These are phyloP conservation scores for Carcinoscorpius rotundicauda DNA, from an alignment of 1,140 invertebrate genomes.

Conservation along the genomic window DNA sequence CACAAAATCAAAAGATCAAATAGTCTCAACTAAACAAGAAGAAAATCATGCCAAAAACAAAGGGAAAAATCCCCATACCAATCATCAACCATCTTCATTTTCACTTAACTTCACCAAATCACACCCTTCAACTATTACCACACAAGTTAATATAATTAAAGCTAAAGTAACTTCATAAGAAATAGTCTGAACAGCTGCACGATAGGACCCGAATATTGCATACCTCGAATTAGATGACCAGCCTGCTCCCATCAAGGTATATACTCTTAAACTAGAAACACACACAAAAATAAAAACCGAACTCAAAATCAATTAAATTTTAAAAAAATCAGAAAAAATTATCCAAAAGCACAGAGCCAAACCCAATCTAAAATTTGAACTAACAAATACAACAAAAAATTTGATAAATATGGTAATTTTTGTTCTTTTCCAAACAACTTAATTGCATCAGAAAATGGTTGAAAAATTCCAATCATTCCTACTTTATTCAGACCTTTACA, in stretches of 20 bases:
- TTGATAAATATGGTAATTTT: constrained; percentile 29
- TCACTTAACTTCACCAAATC: constrained; percentile 30
- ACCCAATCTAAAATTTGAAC: constrained; percentile 43
- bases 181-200: constrained; percentile 49
- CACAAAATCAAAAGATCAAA: constrained; percentile 64
- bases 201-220: constrained; percentile 46
- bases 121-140: constrained; percentile 34
- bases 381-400: constrained; percentile 39
- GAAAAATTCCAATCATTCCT: constrained; percentile 44
- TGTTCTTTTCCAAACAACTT: constrained; percentile 50
- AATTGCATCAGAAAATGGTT: constrained; percentile 51
- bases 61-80: constrained; percentile 39
- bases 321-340: constrained; percentile 37
- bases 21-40: constrained; percentile 51
- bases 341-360: constrained; percentile 41
- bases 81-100: constrained; percentile 37
- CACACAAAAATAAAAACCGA: constrained; percentile 40
- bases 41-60: constrained; percentile 42
- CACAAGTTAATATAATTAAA: constrained; percentile 41
- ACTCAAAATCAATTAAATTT: constrained; percentile 36
- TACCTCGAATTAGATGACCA: constrained; percentile 54
- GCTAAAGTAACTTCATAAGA: constrained; percentile 51
- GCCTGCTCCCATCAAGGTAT: constrained; percentile 42
- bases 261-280: constrained; percentile 43
- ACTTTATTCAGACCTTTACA: constrained; percentile 56